These are phyloP conservation scores for Trogon surrucura DNA, from an alignment of 2,113 vertebrate species.

Conservation along the genomic window DNA sequence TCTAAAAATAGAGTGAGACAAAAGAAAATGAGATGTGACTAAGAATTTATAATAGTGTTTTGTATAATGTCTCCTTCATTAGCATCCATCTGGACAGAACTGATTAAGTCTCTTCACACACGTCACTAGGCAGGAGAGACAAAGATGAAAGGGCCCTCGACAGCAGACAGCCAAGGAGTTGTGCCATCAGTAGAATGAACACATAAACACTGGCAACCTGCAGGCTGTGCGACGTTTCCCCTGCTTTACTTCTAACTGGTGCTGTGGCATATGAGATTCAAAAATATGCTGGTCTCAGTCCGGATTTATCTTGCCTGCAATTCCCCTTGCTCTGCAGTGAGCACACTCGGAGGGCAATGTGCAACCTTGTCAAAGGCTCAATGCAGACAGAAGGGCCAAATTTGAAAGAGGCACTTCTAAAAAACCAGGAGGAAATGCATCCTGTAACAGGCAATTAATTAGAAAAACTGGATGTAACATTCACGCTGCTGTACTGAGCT, in stretches of 20 bases:
- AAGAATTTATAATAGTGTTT: slow-evolving; percentile 59
- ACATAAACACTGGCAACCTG: neutral
- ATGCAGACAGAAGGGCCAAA: neutral
- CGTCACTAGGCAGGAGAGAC: slow-evolving; percentile 35
- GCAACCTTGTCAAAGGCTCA: neutral
- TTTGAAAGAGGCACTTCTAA: neutral
- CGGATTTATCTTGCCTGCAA: neutral
- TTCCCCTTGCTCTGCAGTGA: neutral
- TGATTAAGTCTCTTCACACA: slow-evolving; percentile 62
- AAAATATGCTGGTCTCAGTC: neutral
- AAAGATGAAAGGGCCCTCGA: slow-evolving; percentile 60
- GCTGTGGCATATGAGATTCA: neutral
- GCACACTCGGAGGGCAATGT: neutral
- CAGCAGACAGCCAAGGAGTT: slow-evolving; percentile 33
- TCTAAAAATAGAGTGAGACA: slow-evolving; percentile 67
- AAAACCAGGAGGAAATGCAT: neutral
- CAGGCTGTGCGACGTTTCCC: neutral
- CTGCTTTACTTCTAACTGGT: neutral
- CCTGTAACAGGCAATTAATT: slow-evolving; percentile 7
- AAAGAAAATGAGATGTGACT: slow-evolving; percentile 56
- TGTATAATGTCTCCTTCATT: slow-evolving; percentile 60
- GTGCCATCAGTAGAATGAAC: neutral
- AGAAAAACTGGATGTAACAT: neutral
- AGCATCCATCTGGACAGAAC: slow-evolving; percentile 67
- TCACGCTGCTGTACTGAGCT: neutral